phyloP scores from a whole-genome alignment of 2,888 invertebrate species.

The Nesidiocoris tenuis region DNA sequence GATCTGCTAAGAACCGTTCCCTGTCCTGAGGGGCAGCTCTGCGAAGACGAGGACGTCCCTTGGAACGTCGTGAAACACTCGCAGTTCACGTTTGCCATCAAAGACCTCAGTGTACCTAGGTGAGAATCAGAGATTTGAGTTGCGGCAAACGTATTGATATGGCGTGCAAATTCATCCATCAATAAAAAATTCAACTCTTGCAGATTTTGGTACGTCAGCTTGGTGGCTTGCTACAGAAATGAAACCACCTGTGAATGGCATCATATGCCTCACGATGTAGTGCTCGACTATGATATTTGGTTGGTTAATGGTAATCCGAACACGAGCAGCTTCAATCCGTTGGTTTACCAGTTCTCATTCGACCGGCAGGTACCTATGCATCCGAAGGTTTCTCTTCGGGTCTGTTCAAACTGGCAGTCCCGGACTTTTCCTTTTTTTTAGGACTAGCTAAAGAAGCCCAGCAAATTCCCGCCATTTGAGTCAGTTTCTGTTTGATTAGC shows the following conservation, averaged over 20 bases:
- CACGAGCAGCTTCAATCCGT: slow-evolving; percentile 77
- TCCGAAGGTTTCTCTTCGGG: no score
- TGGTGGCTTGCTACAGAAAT: slow-evolving; percentile 88
- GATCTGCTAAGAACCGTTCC: slow-evolving; percentile 82
- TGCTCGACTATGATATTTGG: slow-evolving; percentile 86
- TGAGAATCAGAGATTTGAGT: no score
- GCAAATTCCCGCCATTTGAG: no score
- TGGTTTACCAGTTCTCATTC: slow-evolving; percentile 94
- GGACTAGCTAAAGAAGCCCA: no score
- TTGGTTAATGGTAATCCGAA: slow-evolving; percentile 95
- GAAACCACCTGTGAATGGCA: slow-evolving; percentile 80
- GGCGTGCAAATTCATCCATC: no score
- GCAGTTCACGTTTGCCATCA: slow-evolving; percentile 92
- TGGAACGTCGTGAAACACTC: slow-evolving; percentile 80
- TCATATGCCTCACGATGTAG: slow-evolving; percentile 64
- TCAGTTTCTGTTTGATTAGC: no score
- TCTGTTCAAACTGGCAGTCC: no score
- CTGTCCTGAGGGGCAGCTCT: slow-evolving; percentile 72
- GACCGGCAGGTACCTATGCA: slow-evolving; percentile 76
- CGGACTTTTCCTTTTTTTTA: no score
- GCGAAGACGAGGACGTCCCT: slow-evolving; percentile 83
- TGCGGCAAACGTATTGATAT: no score
- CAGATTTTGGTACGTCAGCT: slow-evolving; percentile 94
- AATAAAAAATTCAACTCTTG: no score
- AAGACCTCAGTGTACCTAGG: slow-evolving; percentile 87